Conservation (phyloP, 2,797 vertebrate genomes). For the Peromyscus aztecus region DNA sequence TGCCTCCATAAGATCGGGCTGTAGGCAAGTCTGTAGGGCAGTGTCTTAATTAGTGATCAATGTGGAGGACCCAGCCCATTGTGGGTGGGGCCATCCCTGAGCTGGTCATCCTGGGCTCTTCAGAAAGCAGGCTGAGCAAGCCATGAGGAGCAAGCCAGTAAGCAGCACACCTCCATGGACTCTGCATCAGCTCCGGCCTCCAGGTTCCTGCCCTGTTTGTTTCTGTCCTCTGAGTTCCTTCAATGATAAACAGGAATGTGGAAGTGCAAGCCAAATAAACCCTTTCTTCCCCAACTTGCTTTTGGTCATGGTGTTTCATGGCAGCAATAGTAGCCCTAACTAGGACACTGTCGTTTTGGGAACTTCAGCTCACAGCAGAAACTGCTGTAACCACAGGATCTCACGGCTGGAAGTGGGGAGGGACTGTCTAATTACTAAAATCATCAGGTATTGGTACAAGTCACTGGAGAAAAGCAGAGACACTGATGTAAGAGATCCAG, state of each 20-base stretch:
- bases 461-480: not conserved
- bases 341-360: not conserved
- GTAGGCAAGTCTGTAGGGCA: not conserved
- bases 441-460: not conserved
- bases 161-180: not conserved
- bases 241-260: not conserved
- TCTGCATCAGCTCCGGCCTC: not conserved
- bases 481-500: not conserved
- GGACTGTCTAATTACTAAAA: not conserved
- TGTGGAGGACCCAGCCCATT: not conserved
- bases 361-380: not conserved
- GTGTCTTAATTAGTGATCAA: not conserved
- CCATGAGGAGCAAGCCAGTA: not conserved
- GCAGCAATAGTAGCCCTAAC: not conserved
- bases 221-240: not conserved
- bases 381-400: not conserved
- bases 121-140: not conserved
- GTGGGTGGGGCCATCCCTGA: not conserved
- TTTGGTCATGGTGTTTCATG: not conserved
- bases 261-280: no score
- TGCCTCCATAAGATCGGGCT: not conserved
- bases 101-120: no score
- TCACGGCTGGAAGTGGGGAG: not conserved
- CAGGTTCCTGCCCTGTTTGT: not conserved
- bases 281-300: not conserved